A percentile compares a stretch with the other conserved stretches of the same genome.
These are phyloP conservation scores for Scomberomorus guttatus DNA, from an alignment of 2,797 vertebrate species.

Conservation along the genomic window DNA sequence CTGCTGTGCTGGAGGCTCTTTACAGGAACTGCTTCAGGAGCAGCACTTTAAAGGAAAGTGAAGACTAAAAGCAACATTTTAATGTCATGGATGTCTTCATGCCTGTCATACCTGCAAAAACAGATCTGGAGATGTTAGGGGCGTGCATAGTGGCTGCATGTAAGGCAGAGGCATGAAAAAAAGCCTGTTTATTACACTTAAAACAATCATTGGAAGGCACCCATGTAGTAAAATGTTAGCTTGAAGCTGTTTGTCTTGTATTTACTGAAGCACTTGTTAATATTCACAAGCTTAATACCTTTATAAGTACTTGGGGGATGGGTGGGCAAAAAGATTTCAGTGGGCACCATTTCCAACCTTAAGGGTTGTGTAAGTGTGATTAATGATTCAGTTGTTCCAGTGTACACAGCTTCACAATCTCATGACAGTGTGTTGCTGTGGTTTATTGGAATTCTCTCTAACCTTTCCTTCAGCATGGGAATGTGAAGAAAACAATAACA, in stretches of 20 bases:
- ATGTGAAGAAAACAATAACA: background rate
- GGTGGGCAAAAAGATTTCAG: background rate
- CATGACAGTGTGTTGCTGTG: background rate
- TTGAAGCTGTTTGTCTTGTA: background rate
- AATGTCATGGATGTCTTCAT: constrained; percentile 37
- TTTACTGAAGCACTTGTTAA: too few relatives aligned
- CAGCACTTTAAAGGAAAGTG: constrained; percentile 28
- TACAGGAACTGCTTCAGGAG: constrained; percentile 37
- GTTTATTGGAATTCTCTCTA: background rate
- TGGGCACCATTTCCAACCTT: background rate
- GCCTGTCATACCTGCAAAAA: constrained; percentile 13
- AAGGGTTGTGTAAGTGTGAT: background rate
- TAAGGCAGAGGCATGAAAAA: background rate
- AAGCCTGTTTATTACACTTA: background rate
- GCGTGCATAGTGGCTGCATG: background rate
- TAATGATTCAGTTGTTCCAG: background rate
- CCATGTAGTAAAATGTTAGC: background rate
- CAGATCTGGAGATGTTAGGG: background rate
- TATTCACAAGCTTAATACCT: background rate
- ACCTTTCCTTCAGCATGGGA: background rate
- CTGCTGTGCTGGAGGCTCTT: constrained; percentile 51
- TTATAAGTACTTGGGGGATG: background rate
- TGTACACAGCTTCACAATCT: background rate
- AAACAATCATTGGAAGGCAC: background rate
- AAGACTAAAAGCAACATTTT: constrained; percentile 52